These are phyloP conservation scores for Anastrepha ludens DNA, from an alignment of 1,140 invertebrate genomes.

Conservation along the genomic window DNA sequence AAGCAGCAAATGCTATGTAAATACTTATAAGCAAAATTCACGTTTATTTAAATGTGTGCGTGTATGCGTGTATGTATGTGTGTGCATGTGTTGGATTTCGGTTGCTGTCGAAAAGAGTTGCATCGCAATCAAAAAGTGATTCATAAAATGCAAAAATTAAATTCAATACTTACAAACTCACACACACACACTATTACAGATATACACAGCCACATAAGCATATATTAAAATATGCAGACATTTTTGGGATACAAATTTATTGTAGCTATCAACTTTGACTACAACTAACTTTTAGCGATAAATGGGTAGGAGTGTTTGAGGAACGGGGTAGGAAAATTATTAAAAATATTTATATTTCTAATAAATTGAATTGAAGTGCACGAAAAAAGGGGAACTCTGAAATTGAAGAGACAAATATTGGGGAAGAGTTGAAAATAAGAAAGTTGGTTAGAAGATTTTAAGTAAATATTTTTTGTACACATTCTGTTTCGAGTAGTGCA, in stretches of 20 bases:
- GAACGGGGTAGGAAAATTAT: slow-evolving; percentile 19
- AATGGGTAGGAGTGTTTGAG: neutral
- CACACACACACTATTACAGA: neutral
- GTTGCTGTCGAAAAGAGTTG: slow-evolving; percentile 15
- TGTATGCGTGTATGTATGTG: neutral
- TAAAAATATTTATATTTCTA: slow-evolving; percentile 51
- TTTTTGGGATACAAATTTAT: slow-evolving; percentile 35
- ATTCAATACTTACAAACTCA: slow-evolving; percentile 35
- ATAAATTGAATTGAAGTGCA: slow-evolving; percentile 2
- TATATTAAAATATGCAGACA: slow-evolving; percentile 51
- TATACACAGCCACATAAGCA: neutral
- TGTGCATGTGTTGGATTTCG: neutral
- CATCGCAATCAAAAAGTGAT: slow-evolving; percentile 52
- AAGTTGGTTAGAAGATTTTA: neutral
- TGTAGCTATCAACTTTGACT: slow-evolving; percentile 40
- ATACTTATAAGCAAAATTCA: neutral
- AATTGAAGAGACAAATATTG: neutral
- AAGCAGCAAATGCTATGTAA: slow-evolving; percentile 4
- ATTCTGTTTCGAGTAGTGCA: neutral
- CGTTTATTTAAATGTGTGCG: neutral
- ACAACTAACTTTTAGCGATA: neutral
- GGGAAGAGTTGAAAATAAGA: neutral
- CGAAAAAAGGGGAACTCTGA: neutral
- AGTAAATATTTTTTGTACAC: neutral
- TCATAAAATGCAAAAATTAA: slow-evolving; percentile 53